These are phyloP conservation scores for Mamestra configurata DNA, from an alignment of 1,140 invertebrate species.

Conservation along the genomic window DNA sequence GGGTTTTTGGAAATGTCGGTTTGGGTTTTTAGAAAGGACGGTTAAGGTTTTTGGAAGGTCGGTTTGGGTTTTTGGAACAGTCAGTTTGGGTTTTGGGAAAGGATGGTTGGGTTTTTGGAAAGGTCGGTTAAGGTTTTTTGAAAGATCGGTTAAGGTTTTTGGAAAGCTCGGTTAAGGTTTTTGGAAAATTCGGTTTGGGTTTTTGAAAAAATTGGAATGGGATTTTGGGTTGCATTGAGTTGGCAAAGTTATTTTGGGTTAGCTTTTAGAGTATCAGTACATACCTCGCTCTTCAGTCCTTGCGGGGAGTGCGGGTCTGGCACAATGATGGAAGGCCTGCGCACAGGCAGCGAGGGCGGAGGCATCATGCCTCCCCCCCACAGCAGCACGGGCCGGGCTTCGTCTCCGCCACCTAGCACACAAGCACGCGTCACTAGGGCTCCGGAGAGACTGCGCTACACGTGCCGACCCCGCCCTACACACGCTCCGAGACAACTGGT, in stretches of 20 bases:
- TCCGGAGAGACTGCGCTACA: neutral
- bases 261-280: neutral
- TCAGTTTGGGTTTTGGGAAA: too few species aligned
- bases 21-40: too few species aligned
- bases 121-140: too few species aligned
- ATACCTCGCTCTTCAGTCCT: slow-evolving; percentile 90
- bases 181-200: too few species aligned
- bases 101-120: too few species aligned
- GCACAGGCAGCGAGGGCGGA: slow-evolving; percentile 89
- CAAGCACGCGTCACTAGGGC: neutral
- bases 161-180: too few species aligned
- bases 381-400: slow-evolving; percentile 75
- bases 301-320: slow-evolving; percentile 85
- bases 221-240: too few species aligned
- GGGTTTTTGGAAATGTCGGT: too few species aligned
- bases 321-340: slow-evolving; percentile 88
- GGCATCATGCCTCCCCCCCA: slow-evolving; percentile 89
- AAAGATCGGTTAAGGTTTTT: too few species aligned
- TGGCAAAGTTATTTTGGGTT: too few species aligned
- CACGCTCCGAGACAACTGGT: slow-evolving; percentile 27
- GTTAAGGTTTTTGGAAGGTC: too few species aligned
- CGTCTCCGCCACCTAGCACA: slow-evolving; percentile 67
- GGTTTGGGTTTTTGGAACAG: too few species aligned
- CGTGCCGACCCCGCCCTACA: slow-evolving; percentile 1
- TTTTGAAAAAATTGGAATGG: neutral